Conservation (phyloP, 2,888 invertebrate genomes). For the Agrilus mali region DNA sequence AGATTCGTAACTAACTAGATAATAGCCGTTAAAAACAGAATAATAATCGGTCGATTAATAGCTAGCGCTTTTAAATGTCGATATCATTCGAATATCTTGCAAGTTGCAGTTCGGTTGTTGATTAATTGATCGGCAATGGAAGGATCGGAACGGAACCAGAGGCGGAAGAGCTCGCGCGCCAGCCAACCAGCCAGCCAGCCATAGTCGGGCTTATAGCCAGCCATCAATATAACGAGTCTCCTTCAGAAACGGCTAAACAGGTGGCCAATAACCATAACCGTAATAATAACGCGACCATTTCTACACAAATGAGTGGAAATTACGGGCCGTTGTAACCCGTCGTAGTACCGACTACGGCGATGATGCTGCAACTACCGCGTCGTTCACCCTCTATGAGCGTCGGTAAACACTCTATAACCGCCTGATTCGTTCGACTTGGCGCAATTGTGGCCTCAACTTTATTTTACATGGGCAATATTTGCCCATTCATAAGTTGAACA, state of each 20-base stretch:
- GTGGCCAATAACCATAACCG: slow-evolving; percentile 41
- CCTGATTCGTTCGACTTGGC: slow-evolving; percentile 30
- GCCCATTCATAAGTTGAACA: no score
- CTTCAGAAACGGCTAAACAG: slow-evolving; percentile 25
- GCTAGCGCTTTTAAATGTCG: no score
- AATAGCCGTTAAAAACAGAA: no score
- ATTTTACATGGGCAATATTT: no score
- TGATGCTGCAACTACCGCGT: not conserved
- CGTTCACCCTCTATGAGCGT: slow-evolving; percentile 20
- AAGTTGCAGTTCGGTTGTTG: no score
- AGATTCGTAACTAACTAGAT: no score
- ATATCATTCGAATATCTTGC: no score
- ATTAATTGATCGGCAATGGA: no score
- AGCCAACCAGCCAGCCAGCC: no score
- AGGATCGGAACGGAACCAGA: no score
- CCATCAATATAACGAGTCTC: slow-evolving; percentile 15
- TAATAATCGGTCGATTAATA: no score
- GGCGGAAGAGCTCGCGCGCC: slow-evolving; percentile 17
- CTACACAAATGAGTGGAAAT: slow-evolving; percentile 40
- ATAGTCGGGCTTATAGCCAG: slow-evolving; percentile 13
- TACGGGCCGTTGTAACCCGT: slow-evolving; percentile 27
- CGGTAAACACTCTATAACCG: slow-evolving; percentile 37
- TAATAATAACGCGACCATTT: slow-evolving; percentile 38
- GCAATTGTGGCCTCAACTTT: slow-evolving; percentile 9
- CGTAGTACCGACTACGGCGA: not conserved